Base-by-base conservation (phyloP, 2,888 invertebrate species). In the Drosophila subquinaria region DNA sequence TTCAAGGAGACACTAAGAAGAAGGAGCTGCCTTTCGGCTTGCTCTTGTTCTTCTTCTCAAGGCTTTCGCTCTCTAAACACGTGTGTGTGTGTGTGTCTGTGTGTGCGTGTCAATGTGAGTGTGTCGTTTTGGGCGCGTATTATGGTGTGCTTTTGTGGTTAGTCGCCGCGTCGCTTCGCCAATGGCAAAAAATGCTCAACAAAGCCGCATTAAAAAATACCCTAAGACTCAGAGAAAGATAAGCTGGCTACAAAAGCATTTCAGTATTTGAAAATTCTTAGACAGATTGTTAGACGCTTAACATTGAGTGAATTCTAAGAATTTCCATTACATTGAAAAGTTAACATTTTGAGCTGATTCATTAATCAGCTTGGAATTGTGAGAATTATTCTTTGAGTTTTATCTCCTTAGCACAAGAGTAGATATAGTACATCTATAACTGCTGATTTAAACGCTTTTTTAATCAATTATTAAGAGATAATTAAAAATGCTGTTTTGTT, bases 131-230 rank as follows among this genome's bases (percentile, higher is more conserved):
- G 84, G 89, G 81, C 87, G 85, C 85, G 89, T 84, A 83, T 83
- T 87, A 89, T 79, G 84, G 89, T 81, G 73, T 84, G 76, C 84
- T 84, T 82, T 66, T 84, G 84, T 67, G 84, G 85, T 84, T 88
- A 73, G 79, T 81, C 67, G 67, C 65, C 47, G 50, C 64, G 55
- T 72, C 55, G 64, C 59, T 11, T 81, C 65, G 67, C 45, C 59
- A 36, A 53, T n/a, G 33, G 33, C 30, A 6, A 17, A 23, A 42
- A 27, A 27, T 38, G 38, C 30, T 48, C 6, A 5, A 11, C n/a
- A 71, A 71, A 70, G 59, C 64, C 86, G 77, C 74, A 67, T 52
- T 60, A 42, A 8, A 11, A 27, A 69, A 81, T 81, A 84, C 82
- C 33, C 84, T 81, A 52, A 38, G 42, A 64, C 36, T 65, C 38